Base-by-base conservation (phyloP, 2,797 vertebrate species). In the Anableps anableps region DNA sequence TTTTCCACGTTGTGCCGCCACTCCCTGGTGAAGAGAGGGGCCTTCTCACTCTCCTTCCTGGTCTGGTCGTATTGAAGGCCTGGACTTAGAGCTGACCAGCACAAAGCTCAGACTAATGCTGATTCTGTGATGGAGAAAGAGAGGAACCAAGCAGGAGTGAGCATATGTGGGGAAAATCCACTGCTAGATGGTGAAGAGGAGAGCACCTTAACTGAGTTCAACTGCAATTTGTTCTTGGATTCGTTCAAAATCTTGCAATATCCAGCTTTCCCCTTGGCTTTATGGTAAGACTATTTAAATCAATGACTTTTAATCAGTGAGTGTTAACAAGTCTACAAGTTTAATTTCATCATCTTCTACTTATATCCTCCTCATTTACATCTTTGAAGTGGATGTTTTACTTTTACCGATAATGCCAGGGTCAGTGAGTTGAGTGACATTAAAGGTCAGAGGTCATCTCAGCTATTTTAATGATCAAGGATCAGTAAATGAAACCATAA, bases 11-110 rank as follows among this genome's bases (percentile, higher is more conserved):
- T 86, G 83, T 78, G 83, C 83, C 89, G 89, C 88, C 90, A 90
- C 88, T 92, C 93, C 90, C 88, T 85, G 89, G 87, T 88, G 85
- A 88, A 90, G 92, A 91, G 90, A 94, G 88, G 89, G 93, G 89
- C 92, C 93, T 94, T 94, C 90, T 94, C 94, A 95, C 93, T 95
- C 93, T 95, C 92, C 91, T 87, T 90, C 88, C 88, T 88, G 89
- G 88, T 91, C 92, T 92, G 89, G 86, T 88, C 85, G 85, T 89
- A 75, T 78, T 93, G 93, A 91, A 86, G 93, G 88, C 90, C 88
- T 87, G 86, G 86, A 87, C 86, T 92, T 85, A 88, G 89, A 78
- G 79, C 89, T 88, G 91, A 93, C 89, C 92, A 83, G 84, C 90
- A 85, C 85, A 79, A 86, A 84, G 83, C 78, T 93, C 83, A 83